Evolutionary conservation across 2,113 vertebrate genomes (phyloP).

Genomic region (Saguinus midas): DNA sequence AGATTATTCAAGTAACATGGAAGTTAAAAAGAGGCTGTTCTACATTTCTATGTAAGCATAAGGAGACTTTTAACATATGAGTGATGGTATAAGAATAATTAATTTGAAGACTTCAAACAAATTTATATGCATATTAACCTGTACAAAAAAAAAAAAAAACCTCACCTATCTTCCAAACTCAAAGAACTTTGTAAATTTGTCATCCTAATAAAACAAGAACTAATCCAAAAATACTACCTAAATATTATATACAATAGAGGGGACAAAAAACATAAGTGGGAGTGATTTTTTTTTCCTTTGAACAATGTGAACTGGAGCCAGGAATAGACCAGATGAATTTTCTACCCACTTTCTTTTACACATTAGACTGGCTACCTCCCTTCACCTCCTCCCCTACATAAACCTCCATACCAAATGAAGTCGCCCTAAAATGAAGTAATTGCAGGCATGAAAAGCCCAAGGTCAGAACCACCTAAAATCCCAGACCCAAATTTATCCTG

Average conservation of each 20-base stretch:
- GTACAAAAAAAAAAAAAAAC: not conserved
- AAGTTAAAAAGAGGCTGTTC: not conserved
- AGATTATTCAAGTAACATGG: slow-evolving; percentile 27
- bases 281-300: not conserved
- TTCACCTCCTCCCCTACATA: not conserved
- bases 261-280: slow-evolving; percentile 1
- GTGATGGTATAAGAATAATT: not conserved
- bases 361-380: not conserved
- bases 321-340: not conserved
- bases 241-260: slow-evolving; percentile 3
- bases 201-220: slow-evolving; percentile 38
- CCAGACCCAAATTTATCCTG: not conserved
- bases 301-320: slow-evolving; percentile 5
- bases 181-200: not conserved
- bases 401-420: not conserved
- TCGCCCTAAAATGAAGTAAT: slow-evolving; percentile 12
- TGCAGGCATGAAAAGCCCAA: not conserved
- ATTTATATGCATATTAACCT: not conserved
- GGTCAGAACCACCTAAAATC: slow-evolving; percentile 5
- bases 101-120: slow-evolving; percentile 6
- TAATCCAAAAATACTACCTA: not conserved
- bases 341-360: not conserved
- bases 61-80: not conserved
- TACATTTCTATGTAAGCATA: not conserved
- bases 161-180: not conserved